Conservation (phyloP, 1,140 invertebrate genomes). For the Pogonomyrmex barbatus region DNA sequence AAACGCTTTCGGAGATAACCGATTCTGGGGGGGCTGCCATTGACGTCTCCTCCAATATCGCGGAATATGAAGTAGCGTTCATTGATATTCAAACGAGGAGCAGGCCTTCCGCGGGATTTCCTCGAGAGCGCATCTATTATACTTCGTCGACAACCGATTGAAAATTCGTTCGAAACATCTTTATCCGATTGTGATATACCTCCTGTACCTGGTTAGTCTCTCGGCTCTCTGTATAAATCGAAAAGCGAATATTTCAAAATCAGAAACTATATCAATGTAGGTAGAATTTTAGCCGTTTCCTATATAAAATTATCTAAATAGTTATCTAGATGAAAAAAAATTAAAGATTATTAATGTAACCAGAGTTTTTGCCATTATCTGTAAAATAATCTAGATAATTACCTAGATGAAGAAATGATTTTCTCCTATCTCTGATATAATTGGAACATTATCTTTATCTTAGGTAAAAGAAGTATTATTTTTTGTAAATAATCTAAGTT, state of each 20-base stretch:
- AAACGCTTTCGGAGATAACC: constrained; percentile 31
- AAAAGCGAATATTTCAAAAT: neutral
- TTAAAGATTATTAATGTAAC: too few relatives aligned
- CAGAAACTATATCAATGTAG: too few relatives aligned
- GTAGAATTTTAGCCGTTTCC: too few relatives aligned
- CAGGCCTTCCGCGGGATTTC: constrained; percentile 13
- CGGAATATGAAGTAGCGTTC: constrained; percentile 23
- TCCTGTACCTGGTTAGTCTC: neutral
- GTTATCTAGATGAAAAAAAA: too few relatives aligned
- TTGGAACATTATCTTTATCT: too few relatives aligned
- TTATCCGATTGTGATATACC: constrained; percentile 19
- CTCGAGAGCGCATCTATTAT: constrained; percentile 15
- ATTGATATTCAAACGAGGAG: constrained; percentile 56
- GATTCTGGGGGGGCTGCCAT: constrained; percentile 15
- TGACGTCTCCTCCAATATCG: constrained; percentile 41
- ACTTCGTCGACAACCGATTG: neutral
- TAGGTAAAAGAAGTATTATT: too few relatives aligned
- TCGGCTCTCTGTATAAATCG: neutral
- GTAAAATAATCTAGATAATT: too few relatives aligned
- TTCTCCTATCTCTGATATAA: too few relatives aligned
- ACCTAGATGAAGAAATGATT: too few relatives aligned
- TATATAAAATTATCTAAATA: too few relatives aligned
- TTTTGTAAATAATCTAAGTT: too few relatives aligned
- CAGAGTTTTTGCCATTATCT: too few relatives aligned
- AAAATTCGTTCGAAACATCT: constrained; percentile 10